Conservation (phyloP, 2,113 vertebrate genomes). For the Onychostruthus taczanowskii region DNA sequence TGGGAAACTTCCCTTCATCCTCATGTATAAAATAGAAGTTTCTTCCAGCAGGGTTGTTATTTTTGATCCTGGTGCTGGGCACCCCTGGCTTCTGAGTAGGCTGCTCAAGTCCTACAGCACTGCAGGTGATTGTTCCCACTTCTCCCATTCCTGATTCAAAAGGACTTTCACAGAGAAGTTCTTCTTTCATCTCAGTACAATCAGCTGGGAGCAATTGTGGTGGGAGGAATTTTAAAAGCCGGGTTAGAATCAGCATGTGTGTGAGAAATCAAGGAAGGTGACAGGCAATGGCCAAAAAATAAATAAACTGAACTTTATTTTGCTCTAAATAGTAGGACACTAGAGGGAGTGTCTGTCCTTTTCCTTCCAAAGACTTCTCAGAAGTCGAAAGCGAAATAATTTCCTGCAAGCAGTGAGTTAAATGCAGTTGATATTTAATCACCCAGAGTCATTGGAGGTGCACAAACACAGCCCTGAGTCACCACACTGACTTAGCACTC, state of each 20-base stretch:
- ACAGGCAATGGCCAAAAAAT: background rate
- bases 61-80: background rate
- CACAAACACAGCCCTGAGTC: background rate
- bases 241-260: background rate
- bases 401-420: background rate
- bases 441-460: background rate
- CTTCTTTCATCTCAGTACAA: background rate
- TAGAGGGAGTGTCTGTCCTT: constrained; percentile 50
- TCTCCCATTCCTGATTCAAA: background rate
- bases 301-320: background rate
- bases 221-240: background rate
- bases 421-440: background rate
- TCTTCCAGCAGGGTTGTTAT: background rate
- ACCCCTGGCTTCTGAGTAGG: background rate
- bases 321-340: background rate
- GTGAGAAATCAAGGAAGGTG: background rate
- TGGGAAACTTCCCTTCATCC: background rate
- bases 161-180: background rate
- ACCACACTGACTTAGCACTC: background rate
- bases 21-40: background rate
- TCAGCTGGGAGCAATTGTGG: background rate
- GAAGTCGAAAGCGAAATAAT: background rate
- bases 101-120: background rate
- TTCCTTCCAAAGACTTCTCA: background rate
- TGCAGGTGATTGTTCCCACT: background rate